Evolutionary conservation across 2,113 vertebrate genomes (phyloP).

Genomic region (Grammomys dolichurus): DNA sequence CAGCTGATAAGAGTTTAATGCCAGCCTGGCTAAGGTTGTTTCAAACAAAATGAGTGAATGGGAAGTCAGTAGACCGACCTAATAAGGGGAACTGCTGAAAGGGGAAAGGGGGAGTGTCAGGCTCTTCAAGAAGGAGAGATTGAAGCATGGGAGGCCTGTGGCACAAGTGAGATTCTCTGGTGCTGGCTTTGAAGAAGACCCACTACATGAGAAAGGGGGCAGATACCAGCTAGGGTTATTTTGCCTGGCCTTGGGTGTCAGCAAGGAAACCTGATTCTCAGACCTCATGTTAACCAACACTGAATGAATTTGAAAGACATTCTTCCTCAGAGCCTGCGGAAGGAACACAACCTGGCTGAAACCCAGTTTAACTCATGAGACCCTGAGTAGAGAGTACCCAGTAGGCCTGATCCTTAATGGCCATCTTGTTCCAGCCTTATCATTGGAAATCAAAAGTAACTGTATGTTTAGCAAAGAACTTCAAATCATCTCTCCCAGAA

Average conservation of each 20-base stretch:
- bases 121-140: neutral
- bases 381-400: neutral
- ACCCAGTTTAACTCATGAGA: neutral
- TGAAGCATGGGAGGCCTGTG: neutral
- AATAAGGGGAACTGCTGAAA: neutral
- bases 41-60: neutral
- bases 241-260: neutral
- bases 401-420: neutral
- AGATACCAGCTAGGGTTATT: neutral
- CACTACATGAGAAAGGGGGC: neutral
- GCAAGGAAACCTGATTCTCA: neutral
- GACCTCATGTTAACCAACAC: neutral
- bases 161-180: neutral
- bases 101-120: neutral
- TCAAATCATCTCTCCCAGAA: neutral
- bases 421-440: neutral
- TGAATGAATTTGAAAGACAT: neutral
- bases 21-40: neutral
- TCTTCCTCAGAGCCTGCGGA: neutral
- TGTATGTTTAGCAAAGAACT: neutral
- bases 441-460: neutral
- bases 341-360: neutral
- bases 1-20: neutral
- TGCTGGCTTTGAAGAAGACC: neutral
- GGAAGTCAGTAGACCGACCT: neutral